Evolutionary conservation across 2,888 invertebrate genomes (phyloP).

Genomic region (Drosophila rellima): DNA sequence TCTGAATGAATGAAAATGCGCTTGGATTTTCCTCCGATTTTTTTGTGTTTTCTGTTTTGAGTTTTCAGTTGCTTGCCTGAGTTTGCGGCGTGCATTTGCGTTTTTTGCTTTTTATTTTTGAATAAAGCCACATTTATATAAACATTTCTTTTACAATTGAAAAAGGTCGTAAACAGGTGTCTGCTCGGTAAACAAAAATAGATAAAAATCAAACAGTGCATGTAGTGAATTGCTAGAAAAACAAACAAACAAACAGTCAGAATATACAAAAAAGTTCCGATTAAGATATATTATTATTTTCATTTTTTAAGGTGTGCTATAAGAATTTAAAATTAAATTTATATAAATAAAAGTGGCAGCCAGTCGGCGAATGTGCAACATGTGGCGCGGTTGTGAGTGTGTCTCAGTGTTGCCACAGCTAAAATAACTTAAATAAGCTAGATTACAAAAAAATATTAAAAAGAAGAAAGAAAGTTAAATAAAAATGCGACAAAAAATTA

Average conservation of each 20-base stretch:
- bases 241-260: constrained; percentile 25
- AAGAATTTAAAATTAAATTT: constrained; percentile 48
- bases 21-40: constrained; percentile 49
- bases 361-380: constrained; percentile 32
- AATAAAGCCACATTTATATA: constrained; percentile 19
- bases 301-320: constrained; percentile 40
- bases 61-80: constrained; percentile 61
- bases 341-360: constrained; percentile 38
- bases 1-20: constrained; percentile 67
- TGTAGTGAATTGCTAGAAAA: constrained; percentile 25
- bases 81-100: constrained; percentile 68
- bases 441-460: background rate
- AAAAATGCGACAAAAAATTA: too few relatives aligned
- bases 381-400: constrained; percentile 9
- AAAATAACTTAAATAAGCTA: background rate
- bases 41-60: constrained; percentile 45
- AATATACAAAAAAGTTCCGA: background rate
- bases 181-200: constrained; percentile 64
- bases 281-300: constrained; percentile 21
- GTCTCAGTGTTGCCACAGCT: constrained; percentile 4
- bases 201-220: constrained; percentile 40
- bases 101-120: constrained; percentile 29
- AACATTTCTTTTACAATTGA: constrained; percentile 29
- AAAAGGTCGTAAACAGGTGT: constrained; percentile 65
- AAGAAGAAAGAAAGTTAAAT: background rate